A percentile compares a stretch with the other conserved stretches of the same genome.
phyloP scores from a whole-genome alignment of 2,888 invertebrate species.

The Onchidella celtica region DNA sequence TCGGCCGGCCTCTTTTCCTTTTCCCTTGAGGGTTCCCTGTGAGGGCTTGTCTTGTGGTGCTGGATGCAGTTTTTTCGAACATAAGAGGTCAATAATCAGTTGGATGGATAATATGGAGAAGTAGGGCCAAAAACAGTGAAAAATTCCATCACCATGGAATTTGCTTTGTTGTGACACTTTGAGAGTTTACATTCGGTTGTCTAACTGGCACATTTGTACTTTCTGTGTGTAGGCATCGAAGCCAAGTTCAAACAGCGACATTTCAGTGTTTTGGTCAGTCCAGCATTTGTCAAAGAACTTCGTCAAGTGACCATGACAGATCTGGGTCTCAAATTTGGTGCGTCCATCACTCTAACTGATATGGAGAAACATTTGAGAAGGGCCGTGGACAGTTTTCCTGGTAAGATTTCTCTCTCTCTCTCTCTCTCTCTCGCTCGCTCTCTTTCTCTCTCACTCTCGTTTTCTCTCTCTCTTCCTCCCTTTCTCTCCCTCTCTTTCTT shows the following conservation, averaged over 20 bases:
- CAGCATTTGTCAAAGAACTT: slow-evolving; percentile 86
- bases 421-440: background rate
- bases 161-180: too few relatives aligned
- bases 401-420: too few relatives aligned
- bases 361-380: slow-evolving; percentile 83
- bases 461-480: background rate
- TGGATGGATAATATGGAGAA: too few relatives aligned
- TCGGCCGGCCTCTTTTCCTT: too few relatives aligned
- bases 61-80: too few relatives aligned
- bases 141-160: too few relatives aligned
- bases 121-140: too few relatives aligned
- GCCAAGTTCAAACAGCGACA: slow-evolving; percentile 92
- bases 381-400: slow-evolving; percentile 78
- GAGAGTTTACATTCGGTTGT: too few relatives aligned
- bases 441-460: background rate
- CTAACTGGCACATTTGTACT: too few relatives aligned
- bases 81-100: too few relatives aligned
- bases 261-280: slow-evolving; percentile 86
- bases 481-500: background rate
- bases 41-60: too few relatives aligned
- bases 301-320: slow-evolving; percentile 82
- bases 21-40: too few relatives aligned
- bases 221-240: slow-evolving; percentile 85
- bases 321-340: slow-evolving; percentile 87
- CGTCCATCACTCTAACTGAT: slow-evolving; percentile 88